Base-by-base conservation (phyloP, 2,888 invertebrate species). In the Molanna angustata region DNA sequence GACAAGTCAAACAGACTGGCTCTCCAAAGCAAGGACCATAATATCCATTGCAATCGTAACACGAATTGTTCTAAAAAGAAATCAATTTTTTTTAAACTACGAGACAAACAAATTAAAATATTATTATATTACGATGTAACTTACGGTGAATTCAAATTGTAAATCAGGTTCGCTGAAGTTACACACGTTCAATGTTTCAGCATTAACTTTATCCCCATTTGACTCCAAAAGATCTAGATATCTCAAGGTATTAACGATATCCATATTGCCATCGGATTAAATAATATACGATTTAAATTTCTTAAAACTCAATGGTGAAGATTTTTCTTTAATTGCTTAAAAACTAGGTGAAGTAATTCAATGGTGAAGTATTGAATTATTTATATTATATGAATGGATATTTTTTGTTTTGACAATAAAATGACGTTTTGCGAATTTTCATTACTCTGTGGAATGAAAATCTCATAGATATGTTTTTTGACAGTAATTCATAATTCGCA, bases 11-110 rank as follows among this genome's bases (percentile, higher is more conserved):
- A 70, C 95, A 96, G 0, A 94, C 86, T 7, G 94, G 94, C 67
- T 94, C 92, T 20, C 87, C 91, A 67, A 90, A 94, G 69, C 87
- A 90, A 0, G 91, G 90, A 0, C 94, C 94, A 68, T 95, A 95
- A 68, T 89, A 95, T 11, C 95, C 95, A 72, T 90, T 88, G 66
- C 95, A 95, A 51, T 90, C 82, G 65, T 85, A 85, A 68, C 94
- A 94, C 43, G 80, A 73, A 16, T 78, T 71, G 66, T 84, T 82
- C 88, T 89, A 73, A 14, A 76, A 11, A 33, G 6, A 13, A 22
- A 19, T 9, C 6, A 11, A 40, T 40, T 17, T 40, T 14, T 20
- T 6, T 16, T 43, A n/a, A 7, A 7, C 27, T 18, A 13, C 13
- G 9, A 2, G 19, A 40, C 2, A 40, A 40, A 16, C 3, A 7